phyloP scores from a whole-genome alignment of 2,797 vertebrate genomes.

The Parambassis ranga region DNA sequence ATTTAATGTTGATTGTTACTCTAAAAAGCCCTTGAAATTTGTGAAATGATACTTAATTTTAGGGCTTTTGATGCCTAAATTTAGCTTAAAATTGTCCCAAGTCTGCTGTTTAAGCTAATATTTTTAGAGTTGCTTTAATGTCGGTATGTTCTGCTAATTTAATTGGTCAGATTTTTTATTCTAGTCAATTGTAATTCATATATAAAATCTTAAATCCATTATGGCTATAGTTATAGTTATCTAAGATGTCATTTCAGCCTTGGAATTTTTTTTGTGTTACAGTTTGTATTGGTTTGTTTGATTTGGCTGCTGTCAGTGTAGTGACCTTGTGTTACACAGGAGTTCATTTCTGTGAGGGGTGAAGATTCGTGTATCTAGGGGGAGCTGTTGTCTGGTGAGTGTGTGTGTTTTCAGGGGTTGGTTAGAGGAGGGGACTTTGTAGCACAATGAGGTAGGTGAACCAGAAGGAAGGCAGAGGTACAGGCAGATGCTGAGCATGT shows the following conservation, averaged over 20 bases:
- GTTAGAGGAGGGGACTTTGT: neutral
- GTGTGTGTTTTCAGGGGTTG: conserved; percentile 22
- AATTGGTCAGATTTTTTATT: neutral
- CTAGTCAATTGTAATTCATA: neutral
- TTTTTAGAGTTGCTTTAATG: neutral
- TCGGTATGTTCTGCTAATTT: too few species aligned
- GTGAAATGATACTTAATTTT: too few species aligned
- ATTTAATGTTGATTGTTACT: too few species aligned
- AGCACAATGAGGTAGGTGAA: conserved; percentile 21
- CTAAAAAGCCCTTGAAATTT: too few species aligned
- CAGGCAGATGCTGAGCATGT: conserved; percentile 16
- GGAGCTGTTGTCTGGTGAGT: conserved; percentile 68
- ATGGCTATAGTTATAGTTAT: too few species aligned
- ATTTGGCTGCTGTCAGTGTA: neutral
- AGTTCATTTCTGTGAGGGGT: neutral
- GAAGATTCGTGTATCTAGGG: conserved; percentile 57
- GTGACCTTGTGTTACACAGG: neutral
- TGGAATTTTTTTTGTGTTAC: neutral
- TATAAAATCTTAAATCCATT: neutral
- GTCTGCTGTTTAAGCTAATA: neutral
- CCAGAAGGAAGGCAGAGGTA: conserved; percentile 5
- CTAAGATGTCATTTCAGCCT: neutral
- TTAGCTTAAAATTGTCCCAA: too few species aligned
- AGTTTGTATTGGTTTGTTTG: neutral
- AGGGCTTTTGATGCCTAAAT: too few species aligned